Evolutionary conservation across 2,797 vertebrate genomes (phyloP).

Genomic region (Pantherophis alleghaniensis): DNA sequence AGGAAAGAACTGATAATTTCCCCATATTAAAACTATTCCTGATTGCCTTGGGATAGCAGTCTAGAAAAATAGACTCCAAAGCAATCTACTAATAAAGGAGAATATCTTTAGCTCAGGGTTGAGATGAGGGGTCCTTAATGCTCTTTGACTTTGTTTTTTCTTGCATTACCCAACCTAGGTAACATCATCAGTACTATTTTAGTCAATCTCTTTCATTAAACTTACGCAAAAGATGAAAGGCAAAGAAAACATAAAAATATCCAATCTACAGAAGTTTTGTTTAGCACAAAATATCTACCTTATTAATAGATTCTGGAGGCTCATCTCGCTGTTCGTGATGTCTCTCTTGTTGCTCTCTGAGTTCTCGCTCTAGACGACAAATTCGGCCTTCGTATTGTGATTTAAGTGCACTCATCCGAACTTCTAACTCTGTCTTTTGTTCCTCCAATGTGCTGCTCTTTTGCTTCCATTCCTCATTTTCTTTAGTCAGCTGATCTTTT

Average conservation of each 20-base stretch:
- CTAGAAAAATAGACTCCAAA: neutral
- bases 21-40: neutral
- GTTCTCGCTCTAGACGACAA: conserved; percentile 89
- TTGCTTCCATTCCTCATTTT: conserved; percentile 92
- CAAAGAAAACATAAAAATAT: neutral
- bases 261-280: neutral
- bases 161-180: neutral
- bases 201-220: neutral
- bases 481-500: conserved; percentile 87
- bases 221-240: neutral
- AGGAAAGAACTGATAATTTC: neutral
- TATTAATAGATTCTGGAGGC: conserved; percentile 82
- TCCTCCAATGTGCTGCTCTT: conserved; percentile 73
- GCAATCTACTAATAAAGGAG: neutral
- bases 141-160: neutral
- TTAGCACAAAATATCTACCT: conserved; percentile 70
- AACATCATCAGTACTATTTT: neutral
- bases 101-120: neutral
- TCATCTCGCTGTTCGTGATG: conserved; percentile 91
- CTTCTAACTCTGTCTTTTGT: conserved; percentile 92
- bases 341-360: conserved; percentile 92
- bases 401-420: conserved; percentile 90
- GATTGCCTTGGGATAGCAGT: neutral
- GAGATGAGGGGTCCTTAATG: neutral
- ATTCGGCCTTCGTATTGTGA: conserved; percentile 96